phyloP scores from a whole-genome alignment of 2,797 vertebrate species.

The Champsocephalus esox region DNA sequence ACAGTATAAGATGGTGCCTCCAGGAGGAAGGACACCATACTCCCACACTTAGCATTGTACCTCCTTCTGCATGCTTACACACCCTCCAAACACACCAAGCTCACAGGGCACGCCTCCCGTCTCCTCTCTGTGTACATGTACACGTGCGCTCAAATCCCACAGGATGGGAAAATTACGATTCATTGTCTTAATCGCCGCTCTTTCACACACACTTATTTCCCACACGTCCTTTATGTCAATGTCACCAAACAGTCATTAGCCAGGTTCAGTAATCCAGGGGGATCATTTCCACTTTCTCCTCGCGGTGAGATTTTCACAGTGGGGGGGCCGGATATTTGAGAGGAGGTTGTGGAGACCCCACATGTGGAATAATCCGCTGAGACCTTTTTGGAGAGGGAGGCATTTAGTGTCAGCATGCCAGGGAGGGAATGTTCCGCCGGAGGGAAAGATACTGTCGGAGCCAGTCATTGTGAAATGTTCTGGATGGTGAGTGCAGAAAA shows the following conservation, averaged over 20 bases:
- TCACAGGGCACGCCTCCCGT: neutral
- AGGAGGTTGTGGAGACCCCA: constrained; percentile 62
- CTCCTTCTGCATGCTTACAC: neutral
- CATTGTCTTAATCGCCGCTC: constrained; percentile 34
- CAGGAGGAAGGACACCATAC: neutral
- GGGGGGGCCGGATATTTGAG: constrained; percentile 64
- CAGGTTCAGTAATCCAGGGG: constrained; percentile 36
- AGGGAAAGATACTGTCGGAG: neutral
- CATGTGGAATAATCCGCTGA: constrained; percentile 64
- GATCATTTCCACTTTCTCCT: constrained; percentile 52
- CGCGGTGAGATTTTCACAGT: constrained; percentile 53
- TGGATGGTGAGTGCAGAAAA: constrained; percentile 9
- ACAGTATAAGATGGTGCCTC: neutral
- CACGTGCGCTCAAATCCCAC: constrained; percentile 32
- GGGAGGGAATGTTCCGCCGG: constrained; percentile 45
- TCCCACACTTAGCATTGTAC: neutral
- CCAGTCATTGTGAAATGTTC: constrained; percentile 5
- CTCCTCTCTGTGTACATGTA: constrained; percentile 44
- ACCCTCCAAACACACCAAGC: neutral
- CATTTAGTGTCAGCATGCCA: constrained; percentile 48
- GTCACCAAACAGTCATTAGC: constrained; percentile 82
- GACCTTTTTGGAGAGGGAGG: constrained; percentile 36
- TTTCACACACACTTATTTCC: constrained; percentile 57
- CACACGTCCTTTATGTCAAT: constrained; percentile 55
- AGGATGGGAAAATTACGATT: constrained; percentile 48